These are phyloP conservation scores for Microtus agrestis DNA, from an alignment of 2,797 vertebrate species.

Conservation along the genomic window DNA sequence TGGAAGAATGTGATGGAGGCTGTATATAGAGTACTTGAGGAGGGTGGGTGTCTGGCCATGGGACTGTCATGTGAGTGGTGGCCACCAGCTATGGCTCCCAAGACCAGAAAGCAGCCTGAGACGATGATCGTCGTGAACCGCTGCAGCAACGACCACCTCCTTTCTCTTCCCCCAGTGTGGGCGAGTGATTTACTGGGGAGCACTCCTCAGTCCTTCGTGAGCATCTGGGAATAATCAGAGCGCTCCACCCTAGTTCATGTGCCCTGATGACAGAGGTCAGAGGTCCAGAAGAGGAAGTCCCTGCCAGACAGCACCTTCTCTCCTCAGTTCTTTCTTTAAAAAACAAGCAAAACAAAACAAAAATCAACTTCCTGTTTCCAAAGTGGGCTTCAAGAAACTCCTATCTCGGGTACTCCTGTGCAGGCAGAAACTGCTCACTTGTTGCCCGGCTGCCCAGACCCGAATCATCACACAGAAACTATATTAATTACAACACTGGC, in stretches of 20 bases:
- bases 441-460: too few species aligned
- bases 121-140: accelerated
- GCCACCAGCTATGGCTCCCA: background rate
- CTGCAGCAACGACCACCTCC: accelerated
- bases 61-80: accelerated
- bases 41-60: background rate
- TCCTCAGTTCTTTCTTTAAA: background rate
- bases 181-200: background rate
- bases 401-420: background rate
- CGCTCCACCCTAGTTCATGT: background rate
- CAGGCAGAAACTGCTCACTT: too few species aligned
- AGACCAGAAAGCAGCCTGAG: background rate
- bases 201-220: conserved; percentile 49
- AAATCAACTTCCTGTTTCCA: background rate
- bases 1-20: accelerated
- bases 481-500: too few species aligned
- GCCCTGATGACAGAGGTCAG: background rate
- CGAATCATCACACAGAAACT: too few species aligned
- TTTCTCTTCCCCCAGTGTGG: background rate
- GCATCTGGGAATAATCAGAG: background rate
- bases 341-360: background rate
- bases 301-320: background rate
- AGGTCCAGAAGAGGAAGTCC: conserved; percentile 27
- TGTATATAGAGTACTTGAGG: background rate
- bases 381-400: too few species aligned